These are phyloP conservation scores for Pyrochroa serraticornis DNA, from an alignment of 2,888 invertebrate genomes.

Conservation along the genomic window DNA sequence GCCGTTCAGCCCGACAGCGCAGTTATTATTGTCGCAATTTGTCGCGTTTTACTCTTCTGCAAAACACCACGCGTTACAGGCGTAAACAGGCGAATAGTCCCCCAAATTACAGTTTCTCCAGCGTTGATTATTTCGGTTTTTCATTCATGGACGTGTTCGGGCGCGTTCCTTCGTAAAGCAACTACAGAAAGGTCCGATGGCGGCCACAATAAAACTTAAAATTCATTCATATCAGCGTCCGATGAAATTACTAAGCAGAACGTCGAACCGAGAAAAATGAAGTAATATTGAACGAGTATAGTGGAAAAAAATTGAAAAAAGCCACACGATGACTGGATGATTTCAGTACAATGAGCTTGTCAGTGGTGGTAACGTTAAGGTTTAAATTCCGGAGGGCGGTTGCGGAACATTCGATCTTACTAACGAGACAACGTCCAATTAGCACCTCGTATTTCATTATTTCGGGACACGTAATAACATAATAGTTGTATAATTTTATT, in stretches of 20 bases:
- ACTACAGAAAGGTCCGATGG: slow-evolving; percentile 5
- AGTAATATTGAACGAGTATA: slow-evolving; percentile 27
- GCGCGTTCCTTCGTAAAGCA: slow-evolving; percentile 10
- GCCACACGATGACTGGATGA: slow-evolving; percentile 46
- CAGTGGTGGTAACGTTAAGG: slow-evolving; percentile 45
- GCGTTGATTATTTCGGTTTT: slow-evolving; percentile 18
- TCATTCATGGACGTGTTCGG: slow-evolving; percentile 22
- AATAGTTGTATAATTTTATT: slow-evolving; percentile 53
- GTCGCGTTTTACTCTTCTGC: background rate
- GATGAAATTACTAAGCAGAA: slow-evolving; percentile 35
- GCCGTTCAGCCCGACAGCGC: too few relatives aligned
- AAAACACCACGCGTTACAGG: slow-evolving; percentile 13
- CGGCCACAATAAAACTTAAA: slow-evolving; percentile 16
- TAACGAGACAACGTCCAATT: slow-evolving; percentile 52
- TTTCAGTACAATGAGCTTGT: slow-evolving; percentile 46
- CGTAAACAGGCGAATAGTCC: too few relatives aligned
- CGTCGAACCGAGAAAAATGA: slow-evolving; percentile 18
- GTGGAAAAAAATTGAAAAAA: slow-evolving; percentile 17
- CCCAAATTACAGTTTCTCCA: slow-evolving; percentile 8
- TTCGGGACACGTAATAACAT: slow-evolving; percentile 49
- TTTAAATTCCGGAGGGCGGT: slow-evolving; percentile 39
- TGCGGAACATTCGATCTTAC: slow-evolving; percentile 47
- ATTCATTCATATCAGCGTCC: slow-evolving; percentile 30
- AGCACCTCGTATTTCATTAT: slow-evolving; percentile 51
- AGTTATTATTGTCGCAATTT: too few relatives aligned